A percentile compares a stretch with the other conserved stretches of the same genome.
Conservation (phyloP, 2,888 invertebrate genomes). For the Allolobophora icterica region DNA sequence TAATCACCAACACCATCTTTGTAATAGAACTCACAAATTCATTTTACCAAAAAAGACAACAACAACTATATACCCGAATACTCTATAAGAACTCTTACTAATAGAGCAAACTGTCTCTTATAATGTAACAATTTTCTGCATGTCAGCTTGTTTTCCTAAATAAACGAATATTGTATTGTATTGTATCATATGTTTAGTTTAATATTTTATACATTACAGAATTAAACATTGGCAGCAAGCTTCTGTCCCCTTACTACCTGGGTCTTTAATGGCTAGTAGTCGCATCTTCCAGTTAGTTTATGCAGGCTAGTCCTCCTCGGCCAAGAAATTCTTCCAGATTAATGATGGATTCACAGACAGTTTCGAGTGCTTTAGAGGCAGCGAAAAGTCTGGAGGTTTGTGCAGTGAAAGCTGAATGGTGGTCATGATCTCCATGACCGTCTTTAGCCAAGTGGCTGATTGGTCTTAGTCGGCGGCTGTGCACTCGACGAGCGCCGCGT, state of each 20-base stretch:
- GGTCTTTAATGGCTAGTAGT: not conserved
- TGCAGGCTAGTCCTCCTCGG: not conserved
- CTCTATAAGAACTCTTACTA: no score
- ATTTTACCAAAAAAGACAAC: no score
- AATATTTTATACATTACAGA: not conserved
- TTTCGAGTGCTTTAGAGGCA: not conserved
- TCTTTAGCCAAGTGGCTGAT: not conserved
- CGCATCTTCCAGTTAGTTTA: not conserved
- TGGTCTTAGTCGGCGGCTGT: not conserved
- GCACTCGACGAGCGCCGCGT: not conserved
- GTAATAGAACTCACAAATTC: no score
- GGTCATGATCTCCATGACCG: not conserved
- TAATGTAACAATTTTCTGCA: no score
- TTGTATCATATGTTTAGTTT: not conserved
- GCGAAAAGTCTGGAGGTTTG: not conserved
- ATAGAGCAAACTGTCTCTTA: no score
- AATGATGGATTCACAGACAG: not conserved
- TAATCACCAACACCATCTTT: no score
- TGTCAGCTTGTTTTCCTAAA: no score
- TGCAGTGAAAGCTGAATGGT: not conserved
- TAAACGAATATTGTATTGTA: no score
- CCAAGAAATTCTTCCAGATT: not conserved
- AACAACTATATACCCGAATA: no score
- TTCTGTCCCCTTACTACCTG: not conserved
- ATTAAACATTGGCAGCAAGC: not conserved